Evolutionary conservation across 2,797 vertebrate species (phyloP), one percentile per base, ranked within the genome.

Genomic region (Podargus strigoides): DNA sequence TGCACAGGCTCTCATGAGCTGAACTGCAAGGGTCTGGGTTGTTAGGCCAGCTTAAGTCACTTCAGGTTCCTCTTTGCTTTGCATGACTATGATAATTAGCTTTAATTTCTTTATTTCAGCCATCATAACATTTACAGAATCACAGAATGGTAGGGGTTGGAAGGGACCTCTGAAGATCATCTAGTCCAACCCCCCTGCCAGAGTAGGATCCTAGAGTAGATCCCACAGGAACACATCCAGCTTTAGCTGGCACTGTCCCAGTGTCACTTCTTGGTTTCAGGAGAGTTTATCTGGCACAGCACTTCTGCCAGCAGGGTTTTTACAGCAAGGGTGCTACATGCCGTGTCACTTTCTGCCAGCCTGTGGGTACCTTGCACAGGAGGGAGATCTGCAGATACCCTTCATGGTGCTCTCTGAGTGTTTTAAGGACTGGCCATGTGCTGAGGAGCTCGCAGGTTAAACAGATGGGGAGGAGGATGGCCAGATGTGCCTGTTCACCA

Each of bases 51-150:
- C 49, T 44, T 11, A 18, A 58, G 36, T 56, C 42, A 62, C 49
- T 12, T 7, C 28, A 41, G 10, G 13, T 55, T 60, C 47, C 34
- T 53, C 42, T 68, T 53, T 49, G 34, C 62, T 47, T 68, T 68
- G 53, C 18, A 36, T 0, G 0, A 9, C 30, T 36, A 15, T 0
- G 0, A 21, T 36, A 62, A 68, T 68, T 36, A 55, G 19, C 10
- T 69, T 75, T 55, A 20, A 24, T 58, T 39, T 36, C 37, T 78
- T 72, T 64, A 30, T 56, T 75, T 86, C 37, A 60, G 22, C 39
- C 16, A 7, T 36, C 26, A 12, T 55, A 50, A n/a, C n/a, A n/a
- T n/a, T n/a, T n/a, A n/a, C n/a, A n/a, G n/a, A n/a, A n/a, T n/a
- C n/a, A n/a, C n/a, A n/a, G n/a, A n/a, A n/a, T n/a, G n/a, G n/a